Evolutionary conservation across 2,888 invertebrate genomes (phyloP).

Genomic region (Stomorhina lunata): DNA sequence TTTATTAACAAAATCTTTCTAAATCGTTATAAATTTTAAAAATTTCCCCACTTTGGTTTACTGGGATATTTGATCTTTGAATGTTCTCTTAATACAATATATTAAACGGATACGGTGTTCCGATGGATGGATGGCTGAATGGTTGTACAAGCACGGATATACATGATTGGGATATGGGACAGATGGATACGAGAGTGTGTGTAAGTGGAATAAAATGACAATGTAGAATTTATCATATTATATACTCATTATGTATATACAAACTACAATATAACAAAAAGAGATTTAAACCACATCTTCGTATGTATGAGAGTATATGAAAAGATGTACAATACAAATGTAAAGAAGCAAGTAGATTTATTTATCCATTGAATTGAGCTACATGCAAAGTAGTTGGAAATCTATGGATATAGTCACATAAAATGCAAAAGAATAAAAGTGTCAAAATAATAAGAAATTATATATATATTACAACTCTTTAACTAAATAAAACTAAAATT

Average conservation of each 20-base stretch:
- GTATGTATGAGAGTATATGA: background rate
- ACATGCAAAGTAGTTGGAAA: background rate
- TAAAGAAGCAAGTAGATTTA: too few relatives aligned
- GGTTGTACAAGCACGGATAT: background rate
- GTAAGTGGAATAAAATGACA: slow-evolving; percentile 57
- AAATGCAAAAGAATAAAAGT: too few relatives aligned
- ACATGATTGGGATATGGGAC: background rate
- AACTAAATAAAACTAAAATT: too few relatives aligned
- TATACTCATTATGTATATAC: slow-evolving; percentile 52
- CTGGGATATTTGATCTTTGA: too few relatives aligned
- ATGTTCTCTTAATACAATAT: too few relatives aligned
- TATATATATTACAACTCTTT: too few relatives aligned
- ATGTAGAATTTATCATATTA: slow-evolving; percentile 44
- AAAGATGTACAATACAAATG: background rate
- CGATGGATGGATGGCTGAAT: background rate
- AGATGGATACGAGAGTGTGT: background rate
- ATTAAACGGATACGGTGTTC: too few relatives aligned
- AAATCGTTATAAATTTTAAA: too few relatives aligned
- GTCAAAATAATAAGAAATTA: too few relatives aligned
- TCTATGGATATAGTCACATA: too few relatives aligned
- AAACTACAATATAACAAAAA: slow-evolving; percentile 43
- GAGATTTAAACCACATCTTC: background rate
- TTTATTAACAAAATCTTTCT: too few relatives aligned
- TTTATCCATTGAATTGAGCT: background rate
- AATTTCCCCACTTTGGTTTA: too few relatives aligned